Evolutionary conservation across 2,888 invertebrate species (phyloP), one percentile per base, ranked within the genome.

Genomic region (Drosophila merina): DNA sequence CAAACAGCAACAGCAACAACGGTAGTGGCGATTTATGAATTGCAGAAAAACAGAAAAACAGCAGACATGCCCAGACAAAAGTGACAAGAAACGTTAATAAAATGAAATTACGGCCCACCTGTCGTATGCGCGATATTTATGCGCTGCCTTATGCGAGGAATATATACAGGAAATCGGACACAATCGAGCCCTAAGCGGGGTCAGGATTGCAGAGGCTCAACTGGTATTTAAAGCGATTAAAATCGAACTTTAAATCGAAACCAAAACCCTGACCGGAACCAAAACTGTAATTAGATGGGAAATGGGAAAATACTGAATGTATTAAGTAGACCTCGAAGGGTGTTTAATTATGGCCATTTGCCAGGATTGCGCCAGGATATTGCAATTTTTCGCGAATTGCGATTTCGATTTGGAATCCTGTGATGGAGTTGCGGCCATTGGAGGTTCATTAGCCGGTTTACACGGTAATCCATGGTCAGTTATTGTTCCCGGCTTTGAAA

Each of bases 1-100:
- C 84, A 75, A 70, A 67, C 62, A 74, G 66, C 62, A 69, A n/a
- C 57, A 31, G 28, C 42, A 63, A 36, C 63, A 54, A 14, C 57
- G 45, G 57, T 62, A 62, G 57, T 48, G 59, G 58, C 71, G 56
- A 70, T 70, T 79, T 58, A 59, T 75, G 33, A 5, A 56, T 30
- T 40, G 7, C n/a, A 5, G n/a, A 42, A 40, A 20, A 20, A 54
- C 42, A 49, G 49, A 56, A 67, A 47, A 47, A 54, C 36, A 45
- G 14, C 49, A 26, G 44, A 30, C 9, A 38, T 14, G 0, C 28
- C 36, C 4, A 40, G 50, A 12, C 28, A 59, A 33, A 70, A 42
- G 38, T 28, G 49, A 52, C 70, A 64, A 64, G 44, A 55, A 49
- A 71, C 44, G 20, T 25, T 52, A 20, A 56, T 52, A 36, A 55